Base-by-base conservation (phyloP, 2,113 vertebrate genomes). In the Microtus pennsylvanicus region DNA sequence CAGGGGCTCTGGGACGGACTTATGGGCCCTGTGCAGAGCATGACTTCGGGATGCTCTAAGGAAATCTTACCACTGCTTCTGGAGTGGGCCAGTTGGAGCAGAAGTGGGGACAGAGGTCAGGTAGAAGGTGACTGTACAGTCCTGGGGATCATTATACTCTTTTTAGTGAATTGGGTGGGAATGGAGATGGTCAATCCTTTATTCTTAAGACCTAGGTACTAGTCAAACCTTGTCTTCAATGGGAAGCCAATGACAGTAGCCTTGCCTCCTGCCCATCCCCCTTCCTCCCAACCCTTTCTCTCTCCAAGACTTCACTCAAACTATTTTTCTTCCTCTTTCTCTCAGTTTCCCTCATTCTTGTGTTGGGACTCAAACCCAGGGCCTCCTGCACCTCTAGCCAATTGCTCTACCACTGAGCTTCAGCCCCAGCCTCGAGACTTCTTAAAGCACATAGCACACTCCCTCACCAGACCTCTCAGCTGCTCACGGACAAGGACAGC, bases 401-500 rank as follows among this genome's bases (percentile, higher is more conserved):
- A 33, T 13, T 45, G n/a, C 16, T 76, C 26, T 89, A 22, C 38
- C 50, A 76, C 38, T 33, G 28, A 89, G 50, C 52, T 61, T 22
- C 4, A 42, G 1, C 5, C 3, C 28, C 26, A 45, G n/a, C 17
- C 70, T 52, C n/a, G 28, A n/a, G 30, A n/a, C 12, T 55, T 87
- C 74, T 17, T 24, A 33, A 1, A 52, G 38, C 65, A 30, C 45
- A n/a, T 19, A 28, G 10, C 19, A 38, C 22, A 35, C 6, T 19
- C 45, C 74, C 24, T 87, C 87, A 38, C 58, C 33, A 93, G 67
- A 22, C 50, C 12, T 21, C 22, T 5, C 82, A 76, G 42, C 19
- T 28, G 16, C 50, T 12, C 0, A 1, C 9, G 61, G 24, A 50
- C 3, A 38, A 69, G 55, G 70, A 70, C 0, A 2, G 5, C 74